Evolutionary conservation across 1,140 invertebrate genomes (phyloP).

Genomic region (Pogonomyrmex californicus): DNA sequence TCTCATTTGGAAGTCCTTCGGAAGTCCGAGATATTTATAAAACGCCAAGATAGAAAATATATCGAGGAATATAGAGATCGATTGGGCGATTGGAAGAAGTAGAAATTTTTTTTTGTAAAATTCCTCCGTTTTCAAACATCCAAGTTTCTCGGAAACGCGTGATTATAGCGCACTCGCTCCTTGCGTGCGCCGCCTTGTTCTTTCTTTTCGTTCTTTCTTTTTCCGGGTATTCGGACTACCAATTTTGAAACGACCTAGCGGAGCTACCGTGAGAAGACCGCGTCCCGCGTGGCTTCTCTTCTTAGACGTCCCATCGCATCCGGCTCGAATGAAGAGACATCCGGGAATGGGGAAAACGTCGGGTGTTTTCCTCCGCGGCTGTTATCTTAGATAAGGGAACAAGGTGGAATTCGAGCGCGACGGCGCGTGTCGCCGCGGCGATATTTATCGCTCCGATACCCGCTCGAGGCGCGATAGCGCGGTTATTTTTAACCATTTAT

Average conservation of each 20-base stretch:
- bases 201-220: neutral
- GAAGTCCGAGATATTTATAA: neutral
- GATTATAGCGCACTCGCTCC: neutral
- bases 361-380: neutral
- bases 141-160: neutral
- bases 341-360: too few relatives aligned
- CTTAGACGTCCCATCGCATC: neutral
- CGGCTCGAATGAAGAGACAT: neutral
- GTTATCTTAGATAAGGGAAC: neutral
- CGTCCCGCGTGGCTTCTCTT: neutral
- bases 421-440: neutral
- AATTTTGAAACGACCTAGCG: neutral
- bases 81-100: neutral
- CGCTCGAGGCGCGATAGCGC: constrained; percentile 60
- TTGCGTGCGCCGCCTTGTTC: neutral
- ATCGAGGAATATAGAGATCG: neutral
- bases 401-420: constrained; percentile 13
- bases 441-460: constrained; percentile 60
- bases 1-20: neutral
- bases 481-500: constrained; percentile 68
- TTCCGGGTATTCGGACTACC: neutral
- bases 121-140: neutral
- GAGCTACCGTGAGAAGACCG: neutral
- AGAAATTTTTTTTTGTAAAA: neutral
- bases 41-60: neutral